Evolutionary conservation across 2,113 vertebrate species (phyloP).

Genomic region (Heptranchias perlo): DNA sequence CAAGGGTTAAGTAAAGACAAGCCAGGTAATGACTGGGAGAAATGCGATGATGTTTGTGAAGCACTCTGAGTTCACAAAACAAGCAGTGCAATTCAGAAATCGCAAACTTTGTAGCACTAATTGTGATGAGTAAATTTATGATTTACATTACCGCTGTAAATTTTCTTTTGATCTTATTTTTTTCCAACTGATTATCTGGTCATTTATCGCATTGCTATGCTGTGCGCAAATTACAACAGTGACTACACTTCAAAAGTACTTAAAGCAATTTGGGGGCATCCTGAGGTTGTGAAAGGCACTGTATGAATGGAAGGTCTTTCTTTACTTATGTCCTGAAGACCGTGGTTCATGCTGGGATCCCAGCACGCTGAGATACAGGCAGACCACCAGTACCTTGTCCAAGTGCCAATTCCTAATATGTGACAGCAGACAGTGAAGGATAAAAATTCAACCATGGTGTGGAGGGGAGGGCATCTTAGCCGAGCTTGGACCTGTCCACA

Average conservation of each 20-base stretch:
- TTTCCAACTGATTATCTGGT: not conserved
- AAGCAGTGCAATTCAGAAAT: not conserved
- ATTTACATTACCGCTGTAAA: not conserved
- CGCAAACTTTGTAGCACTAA: not conserved
- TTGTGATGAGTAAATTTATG: not conserved
- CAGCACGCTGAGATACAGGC: not conserved
- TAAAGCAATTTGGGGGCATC: not conserved
- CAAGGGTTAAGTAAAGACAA: not conserved
- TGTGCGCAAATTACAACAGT: not conserved
- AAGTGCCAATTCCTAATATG: not conserved
- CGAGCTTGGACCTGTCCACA: not conserved
- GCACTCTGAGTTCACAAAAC: not conserved
- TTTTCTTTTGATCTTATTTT: not conserved
- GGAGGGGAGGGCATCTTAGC: not conserved
- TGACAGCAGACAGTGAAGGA: not conserved
- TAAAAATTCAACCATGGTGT: not conserved
- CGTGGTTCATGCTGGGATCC: not conserved
- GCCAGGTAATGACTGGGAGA: not conserved
- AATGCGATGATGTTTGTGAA: not conserved
- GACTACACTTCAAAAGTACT: not conserved
- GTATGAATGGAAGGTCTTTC: not conserved
- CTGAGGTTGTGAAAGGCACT: not conserved
- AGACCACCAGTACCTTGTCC: not conserved
- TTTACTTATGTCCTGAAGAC: not conserved
- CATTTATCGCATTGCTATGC: not conserved